Base-by-base conservation (phyloP, 2,113 vertebrate species). In the Morone saxatilis region DNA sequence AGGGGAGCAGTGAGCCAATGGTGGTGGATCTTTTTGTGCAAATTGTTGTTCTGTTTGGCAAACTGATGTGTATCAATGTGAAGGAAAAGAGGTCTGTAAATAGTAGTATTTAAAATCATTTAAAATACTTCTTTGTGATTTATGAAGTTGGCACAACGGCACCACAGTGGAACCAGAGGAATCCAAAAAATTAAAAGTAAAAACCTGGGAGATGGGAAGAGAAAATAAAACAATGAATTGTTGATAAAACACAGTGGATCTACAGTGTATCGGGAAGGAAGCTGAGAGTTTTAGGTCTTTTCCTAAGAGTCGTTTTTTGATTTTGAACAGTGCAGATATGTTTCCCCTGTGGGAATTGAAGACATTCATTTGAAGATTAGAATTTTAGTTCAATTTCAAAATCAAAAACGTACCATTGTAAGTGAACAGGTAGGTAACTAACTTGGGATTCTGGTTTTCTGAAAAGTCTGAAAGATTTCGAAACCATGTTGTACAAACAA, bases 251-350 rank as follows among this genome's bases (percentile, higher is more conserved):
- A 90, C 91, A 93, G 89, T 90, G 86, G 81, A 90, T 87, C 91
- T 93, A 93, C 92, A 88, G 91, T 91, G 84, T 92, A 66, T 93
- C 81, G 76, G 87, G 87, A 87, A 88, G 76, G 81, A 92, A 88
- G 89, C 85, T 82, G 86, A 90, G 90, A 87, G 89, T 86, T 90
- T 86, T 25, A 84, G 76, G 82, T 92, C 86, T 86, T 50, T 89
- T 88, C 83, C 85, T 78, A 86, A 79, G 76, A 89, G 89, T 90
- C 80, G 86, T 92, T 93, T 92, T 86, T 76, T 93, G 91, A 94
- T 94, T 91, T 90, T 87, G 88, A 94, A 94, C 91, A 94, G 94
- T 94, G 94, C 94, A 93, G 91, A 88, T 92, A 86, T 86, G 82
- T 90, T 89, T 85, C 85, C 90, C 86, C 78, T 69, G 22, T 51